Evolutionary conservation across 2,888 invertebrate genomes (phyloP), one percentile per base, ranked within the genome.

Genomic region (Oxystoma pomonae): DNA sequence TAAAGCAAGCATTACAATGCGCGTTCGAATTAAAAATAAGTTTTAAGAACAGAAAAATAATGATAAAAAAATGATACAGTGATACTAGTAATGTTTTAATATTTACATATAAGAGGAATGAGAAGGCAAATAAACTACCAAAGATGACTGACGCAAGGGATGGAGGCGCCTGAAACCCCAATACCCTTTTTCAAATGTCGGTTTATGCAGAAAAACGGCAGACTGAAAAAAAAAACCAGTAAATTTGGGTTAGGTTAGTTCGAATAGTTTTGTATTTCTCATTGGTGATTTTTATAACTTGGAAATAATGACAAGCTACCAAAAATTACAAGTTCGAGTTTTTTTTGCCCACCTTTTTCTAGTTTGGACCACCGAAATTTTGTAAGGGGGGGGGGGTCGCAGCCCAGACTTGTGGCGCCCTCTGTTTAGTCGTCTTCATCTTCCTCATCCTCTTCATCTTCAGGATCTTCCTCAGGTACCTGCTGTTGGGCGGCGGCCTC

Each of bases 391-490:
- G n/a, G n/a, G n/a, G n/a, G n/a, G n/a, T n/a, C n/a, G n/a, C n/a
- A n/a, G n/a, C n/a, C n/a, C n/a, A n/a, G n/a, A n/a, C n/a, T n/a
- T n/a, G n/a, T n/a, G n/a, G n/a, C n/a, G n/a, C n/a, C n/a, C n/a
- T n/a, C 35, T 60, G 78, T 78, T 80, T 83, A 82, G 74, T 83
- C 84, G 65, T 78, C 75, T 64, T 76, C 75, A 21, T 76, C 78
- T 18, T 75, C 77, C 55, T 73, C 75, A 51, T 85, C 87, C 71
- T 87, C 87, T 66, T 87, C 88, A 35, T 87, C 89, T 17, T 82
- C 87, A 64, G 87, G 88, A 61, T 86, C 87, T 59, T 84, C 85
- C 59, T 87, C 87, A 65, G 84, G 86, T 69, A 85, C 79, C 69
- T 79, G 84, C 71, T 79, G 79, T 70, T 79, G 81, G 66, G 73